A percentile compares a stretch with the other conserved stretches of the same genome.
Conservation (phyloP, 2,888 invertebrate genomes). For the Ethmia dodecea region DNA sequence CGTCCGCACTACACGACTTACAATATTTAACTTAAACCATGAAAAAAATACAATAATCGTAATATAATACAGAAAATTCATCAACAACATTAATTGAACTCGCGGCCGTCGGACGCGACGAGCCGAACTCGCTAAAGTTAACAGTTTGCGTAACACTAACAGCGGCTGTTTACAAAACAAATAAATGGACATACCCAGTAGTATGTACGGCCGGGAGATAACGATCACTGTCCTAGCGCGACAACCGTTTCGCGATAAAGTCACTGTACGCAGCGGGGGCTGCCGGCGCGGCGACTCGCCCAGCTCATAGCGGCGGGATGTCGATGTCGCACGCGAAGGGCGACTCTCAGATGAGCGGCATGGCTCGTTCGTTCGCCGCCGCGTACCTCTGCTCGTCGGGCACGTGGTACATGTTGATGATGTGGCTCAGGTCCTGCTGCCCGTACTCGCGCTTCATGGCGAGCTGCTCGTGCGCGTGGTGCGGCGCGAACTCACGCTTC, state of each 20-base stretch:
- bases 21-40: slow-evolving; percentile 69
- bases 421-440: slow-evolving; percentile 79
- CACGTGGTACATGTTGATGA: slow-evolving; percentile 83
- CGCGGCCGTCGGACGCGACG: slow-evolving; percentile 43
- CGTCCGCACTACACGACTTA: slow-evolving; percentile 64
- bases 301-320: slow-evolving; percentile 80
- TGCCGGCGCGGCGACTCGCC: slow-evolving; percentile 41
- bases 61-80: slow-evolving; percentile 70
- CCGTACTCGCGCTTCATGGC: slow-evolving; percentile 85
- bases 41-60: slow-evolving; percentile 73
- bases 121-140: slow-evolving; percentile 45
- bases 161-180: slow-evolving; percentile 61
- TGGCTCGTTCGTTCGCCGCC: slow-evolving; percentile 78
- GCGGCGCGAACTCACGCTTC: slow-evolving; percentile 73
- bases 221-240: slow-evolving; percentile 65
- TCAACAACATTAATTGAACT: slow-evolving; percentile 71
- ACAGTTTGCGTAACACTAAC: slow-evolving; percentile 64
- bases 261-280: slow-evolving; percentile 40
- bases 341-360: slow-evolving; percentile 81
- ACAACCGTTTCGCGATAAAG: slow-evolving; percentile 49
- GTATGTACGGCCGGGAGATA: slow-evolving; percentile 63
- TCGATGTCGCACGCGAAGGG: slow-evolving; percentile 81
- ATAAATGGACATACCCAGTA: slow-evolving; percentile 69
- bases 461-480: slow-evolving; percentile 66
- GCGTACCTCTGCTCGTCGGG: slow-evolving; percentile 80